phyloP scores from a whole-genome alignment of 2,888 invertebrate genomes.

The Autographa gamma region DNA sequence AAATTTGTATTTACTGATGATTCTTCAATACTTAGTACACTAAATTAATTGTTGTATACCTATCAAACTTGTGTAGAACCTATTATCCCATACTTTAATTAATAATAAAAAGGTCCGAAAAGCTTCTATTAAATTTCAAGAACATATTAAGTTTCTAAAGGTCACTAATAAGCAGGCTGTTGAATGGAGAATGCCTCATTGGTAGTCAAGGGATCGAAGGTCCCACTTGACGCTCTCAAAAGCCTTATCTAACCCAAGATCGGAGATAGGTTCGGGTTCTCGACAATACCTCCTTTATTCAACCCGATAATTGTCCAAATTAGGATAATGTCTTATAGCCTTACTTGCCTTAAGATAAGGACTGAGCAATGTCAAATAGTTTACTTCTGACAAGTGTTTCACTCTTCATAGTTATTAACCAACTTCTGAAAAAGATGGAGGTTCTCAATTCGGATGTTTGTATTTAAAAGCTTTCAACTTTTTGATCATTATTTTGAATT shows the following conservation, averaged over 20 bases:
- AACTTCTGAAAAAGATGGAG: no score
- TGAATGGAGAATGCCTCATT: background rate
- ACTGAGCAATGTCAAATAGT: background rate
- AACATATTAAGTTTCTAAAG: background rate
- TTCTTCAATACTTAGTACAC: background rate
- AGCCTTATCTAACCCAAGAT: background rate
- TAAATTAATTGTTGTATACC: no score
- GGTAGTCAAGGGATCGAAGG: slow-evolving; percentile 4
- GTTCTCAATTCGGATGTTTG: no score
- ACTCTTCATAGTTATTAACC: background rate
- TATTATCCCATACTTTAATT: no score
- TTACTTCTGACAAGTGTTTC: background rate
- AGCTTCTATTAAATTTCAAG: background rate
- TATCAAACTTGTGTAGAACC: no score
- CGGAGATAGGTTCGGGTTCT: background rate
- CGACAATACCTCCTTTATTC: background rate
- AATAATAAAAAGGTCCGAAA: background rate
- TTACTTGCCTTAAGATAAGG: background rate
- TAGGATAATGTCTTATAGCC: background rate
- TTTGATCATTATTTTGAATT: no score
- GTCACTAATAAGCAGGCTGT: background rate
- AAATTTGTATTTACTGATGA: background rate
- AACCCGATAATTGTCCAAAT: background rate
- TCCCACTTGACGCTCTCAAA: background rate
- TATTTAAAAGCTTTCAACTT: no score